phyloP scores from a whole-genome alignment of 2,888 invertebrate genomes.

The Orchesellides sinensis region DNA sequence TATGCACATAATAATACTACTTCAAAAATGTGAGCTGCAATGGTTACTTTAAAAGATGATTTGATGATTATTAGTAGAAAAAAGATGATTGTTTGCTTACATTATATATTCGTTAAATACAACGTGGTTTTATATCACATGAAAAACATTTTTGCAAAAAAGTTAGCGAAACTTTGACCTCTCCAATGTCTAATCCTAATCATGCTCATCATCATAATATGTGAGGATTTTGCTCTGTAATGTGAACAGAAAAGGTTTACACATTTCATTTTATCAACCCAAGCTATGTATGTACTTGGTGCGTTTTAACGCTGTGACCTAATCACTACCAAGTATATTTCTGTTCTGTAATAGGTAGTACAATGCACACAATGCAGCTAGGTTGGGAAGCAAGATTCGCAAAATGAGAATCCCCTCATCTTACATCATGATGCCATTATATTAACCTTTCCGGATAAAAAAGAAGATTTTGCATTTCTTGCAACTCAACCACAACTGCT shows the following conservation, averaged over 20 bases:
- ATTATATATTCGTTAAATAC: background rate
- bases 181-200: constrained; percentile 37
- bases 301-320: background rate
- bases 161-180: constrained; percentile 40
- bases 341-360: background rate
- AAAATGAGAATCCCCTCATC: constrained; percentile 16
- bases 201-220: constrained; percentile 28
- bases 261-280: constrained; percentile 25
- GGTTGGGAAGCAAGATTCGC: constrained; percentile 1
- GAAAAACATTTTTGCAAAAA: constrained; percentile 5
- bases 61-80: background rate
- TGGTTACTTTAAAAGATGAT: background rate
- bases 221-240: constrained; percentile 23
- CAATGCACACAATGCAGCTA: background rate
- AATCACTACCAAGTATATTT: background rate
- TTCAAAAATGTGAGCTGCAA: background rate
- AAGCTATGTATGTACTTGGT: background rate
- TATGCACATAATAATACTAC: background rate
- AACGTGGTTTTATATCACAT: background rate
- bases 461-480: too few relatives aligned
- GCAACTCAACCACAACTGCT: too few relatives aligned
- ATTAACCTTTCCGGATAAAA: too few relatives aligned
- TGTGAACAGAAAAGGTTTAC: background rate
- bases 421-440: background rate
- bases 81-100: background rate